Conservation (phyloP, 2,797 vertebrate species). For the Benthosema pterotum region DNA sequence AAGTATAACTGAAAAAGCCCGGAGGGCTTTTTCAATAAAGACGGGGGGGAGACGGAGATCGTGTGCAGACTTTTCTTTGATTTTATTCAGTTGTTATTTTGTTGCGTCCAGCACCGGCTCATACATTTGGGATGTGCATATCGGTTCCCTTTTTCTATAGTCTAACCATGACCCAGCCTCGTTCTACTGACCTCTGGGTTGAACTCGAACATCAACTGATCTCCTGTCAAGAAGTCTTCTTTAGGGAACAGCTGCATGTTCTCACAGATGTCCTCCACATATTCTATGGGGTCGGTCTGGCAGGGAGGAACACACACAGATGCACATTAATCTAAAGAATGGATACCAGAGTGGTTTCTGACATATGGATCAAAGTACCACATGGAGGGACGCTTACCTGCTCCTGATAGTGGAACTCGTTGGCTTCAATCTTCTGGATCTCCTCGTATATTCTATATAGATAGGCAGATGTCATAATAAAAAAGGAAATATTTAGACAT, state of each 20-base stretch:
- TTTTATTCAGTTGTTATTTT: too few relatives aligned
- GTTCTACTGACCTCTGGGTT: conserved; percentile 83
- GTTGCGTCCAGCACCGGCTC: too few relatives aligned
- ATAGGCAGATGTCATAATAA: not conserved
- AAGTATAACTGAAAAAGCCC: too few relatives aligned
- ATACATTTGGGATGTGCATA: too few relatives aligned
- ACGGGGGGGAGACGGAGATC: too few relatives aligned
- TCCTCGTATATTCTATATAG: conserved; percentile 90
- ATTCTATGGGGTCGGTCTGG: conserved; percentile 94
- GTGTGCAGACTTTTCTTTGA: too few relatives aligned
- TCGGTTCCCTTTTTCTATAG: too few relatives aligned
- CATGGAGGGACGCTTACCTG: conserved; percentile 78
- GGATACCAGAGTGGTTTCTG: too few relatives aligned
- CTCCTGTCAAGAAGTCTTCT: conserved; percentile 93
- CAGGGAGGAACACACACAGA: conserved; percentile 11
- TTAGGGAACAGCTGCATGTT: conserved; percentile 95
- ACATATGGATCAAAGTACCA: not conserved
- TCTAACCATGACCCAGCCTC: not conserved
- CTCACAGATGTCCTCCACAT: conserved; percentile 94
- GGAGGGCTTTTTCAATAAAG: too few relatives aligned
- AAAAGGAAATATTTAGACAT: not conserved
- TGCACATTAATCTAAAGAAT: not conserved
- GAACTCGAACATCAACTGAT: conserved; percentile 94
- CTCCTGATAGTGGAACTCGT: conserved; percentile 96
- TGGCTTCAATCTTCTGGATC: conserved; percentile 96